phyloP scores from a whole-genome alignment of 92 coral and sea anemone species.

The Epizoanthus stellaris region DNA sequence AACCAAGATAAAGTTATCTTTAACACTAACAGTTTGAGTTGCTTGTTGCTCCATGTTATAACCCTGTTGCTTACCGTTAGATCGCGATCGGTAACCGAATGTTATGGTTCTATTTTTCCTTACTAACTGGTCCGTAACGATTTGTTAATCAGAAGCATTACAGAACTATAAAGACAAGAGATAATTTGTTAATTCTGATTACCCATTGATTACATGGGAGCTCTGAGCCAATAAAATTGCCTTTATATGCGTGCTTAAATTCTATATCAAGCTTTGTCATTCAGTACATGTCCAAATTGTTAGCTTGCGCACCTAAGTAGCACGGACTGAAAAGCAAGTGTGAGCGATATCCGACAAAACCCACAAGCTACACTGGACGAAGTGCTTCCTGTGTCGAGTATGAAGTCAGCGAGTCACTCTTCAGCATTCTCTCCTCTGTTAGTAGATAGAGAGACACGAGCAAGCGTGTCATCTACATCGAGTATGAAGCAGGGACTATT shows the following conservation, averaged over 20 bases:
- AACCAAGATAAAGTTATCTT: too few species aligned
- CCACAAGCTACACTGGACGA: neutral
- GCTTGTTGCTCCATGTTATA: neutral
- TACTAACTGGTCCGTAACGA: neutral
- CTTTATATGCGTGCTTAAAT: slow-evolving; percentile 25
- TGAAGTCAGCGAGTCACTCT: slow-evolving; percentile 2
- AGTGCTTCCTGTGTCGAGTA: slow-evolving; percentile 8
- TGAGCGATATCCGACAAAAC: neutral
- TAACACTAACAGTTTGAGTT: too few species aligned
- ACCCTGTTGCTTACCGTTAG: too few species aligned
- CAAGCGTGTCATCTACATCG: neutral
- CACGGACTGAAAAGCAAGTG: neutral
- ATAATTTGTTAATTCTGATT: slow-evolving; percentile 18
- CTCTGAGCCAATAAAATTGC: slow-evolving; percentile 44
- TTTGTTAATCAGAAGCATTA: slow-evolving; percentile 23
- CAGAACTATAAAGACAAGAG: slow-evolving; percentile 16
- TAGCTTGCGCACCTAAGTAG: neutral
- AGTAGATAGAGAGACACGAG: neutral
- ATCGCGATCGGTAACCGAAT: too few species aligned
- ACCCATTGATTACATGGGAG: slow-evolving; percentile 33
- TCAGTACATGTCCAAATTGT: neutral
- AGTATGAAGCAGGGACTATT: neutral
- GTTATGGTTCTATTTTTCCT: neutral
- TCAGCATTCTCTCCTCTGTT: slow-evolving; percentile 20
- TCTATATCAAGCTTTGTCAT: slow-evolving; percentile 19